Conservation (phyloP, 2,113 vertebrate species). For the Leptocoma aspasia region DNA sequence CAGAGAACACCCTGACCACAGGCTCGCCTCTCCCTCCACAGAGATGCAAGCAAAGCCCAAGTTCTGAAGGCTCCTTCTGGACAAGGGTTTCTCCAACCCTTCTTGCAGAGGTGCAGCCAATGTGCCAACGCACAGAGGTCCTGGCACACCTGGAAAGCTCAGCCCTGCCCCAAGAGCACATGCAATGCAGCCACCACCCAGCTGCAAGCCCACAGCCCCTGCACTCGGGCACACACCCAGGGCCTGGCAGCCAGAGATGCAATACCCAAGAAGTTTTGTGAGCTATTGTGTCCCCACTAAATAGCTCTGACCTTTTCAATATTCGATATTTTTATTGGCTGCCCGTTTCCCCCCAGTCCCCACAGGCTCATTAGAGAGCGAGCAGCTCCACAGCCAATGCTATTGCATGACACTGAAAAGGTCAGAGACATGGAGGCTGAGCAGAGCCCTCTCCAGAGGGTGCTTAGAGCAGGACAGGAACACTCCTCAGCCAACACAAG, state of each 20-base stretch:
- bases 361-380: background rate
- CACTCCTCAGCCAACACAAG: background rate
- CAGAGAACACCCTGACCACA: background rate
- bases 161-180: background rate
- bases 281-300: background rate
- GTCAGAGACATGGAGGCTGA: background rate
- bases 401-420: conserved; percentile 18
- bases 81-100: background rate
- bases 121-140: background rate
- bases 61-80: background rate
- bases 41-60: background rate
- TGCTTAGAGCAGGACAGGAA: background rate
- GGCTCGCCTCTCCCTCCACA: background rate
- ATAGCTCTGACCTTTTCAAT: conserved; percentile 38
- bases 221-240: fast-evolving
- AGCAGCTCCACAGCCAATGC: conserved; percentile 23
- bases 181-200: background rate
- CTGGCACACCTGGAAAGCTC: background rate
- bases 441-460: background rate
- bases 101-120: background rate
- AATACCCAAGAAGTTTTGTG: background rate
- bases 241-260: background rate
- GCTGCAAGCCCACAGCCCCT: background rate
- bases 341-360: background rate
- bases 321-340: conserved; percentile 55